phyloP scores from a whole-genome alignment of 2,888 invertebrate genomes.

The Apamea crenata region DNA sequence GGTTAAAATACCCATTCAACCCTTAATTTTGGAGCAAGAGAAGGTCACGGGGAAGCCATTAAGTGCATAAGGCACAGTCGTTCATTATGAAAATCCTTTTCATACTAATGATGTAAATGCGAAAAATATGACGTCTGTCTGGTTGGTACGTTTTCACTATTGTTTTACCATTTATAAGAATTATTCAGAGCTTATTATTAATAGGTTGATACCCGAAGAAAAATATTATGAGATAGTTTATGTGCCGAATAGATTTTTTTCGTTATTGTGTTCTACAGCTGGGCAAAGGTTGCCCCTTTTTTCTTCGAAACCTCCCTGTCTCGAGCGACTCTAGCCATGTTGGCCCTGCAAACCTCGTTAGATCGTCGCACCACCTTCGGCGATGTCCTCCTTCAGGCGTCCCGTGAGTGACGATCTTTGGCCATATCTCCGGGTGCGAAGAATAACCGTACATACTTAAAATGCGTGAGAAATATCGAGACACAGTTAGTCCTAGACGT shows the following conservation, averaged over 20 bases:
- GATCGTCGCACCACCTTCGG: too few relatives aligned
- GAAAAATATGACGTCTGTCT: neutral
- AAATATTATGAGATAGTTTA: too few relatives aligned
- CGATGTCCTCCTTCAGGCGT: too few relatives aligned
- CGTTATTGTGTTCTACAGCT: too few relatives aligned
- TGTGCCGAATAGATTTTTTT: too few relatives aligned
- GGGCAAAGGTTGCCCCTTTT: too few relatives aligned
- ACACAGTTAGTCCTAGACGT: neutral
- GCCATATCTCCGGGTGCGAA: too few relatives aligned
- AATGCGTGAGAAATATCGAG: neutral
- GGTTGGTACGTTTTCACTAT: neutral
- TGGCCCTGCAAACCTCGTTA: too few relatives aligned
- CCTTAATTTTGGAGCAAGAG: slow-evolving; percentile 35
- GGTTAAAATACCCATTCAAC: slow-evolving; percentile 19
- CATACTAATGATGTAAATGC: slow-evolving; percentile 10
- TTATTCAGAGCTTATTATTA: neutral
- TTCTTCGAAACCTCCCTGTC: too few relatives aligned
- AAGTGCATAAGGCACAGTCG: slow-evolving; percentile 25
- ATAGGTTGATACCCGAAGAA: neutral
- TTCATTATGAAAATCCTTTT: slow-evolving; percentile 21
- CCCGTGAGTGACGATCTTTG: too few relatives aligned
- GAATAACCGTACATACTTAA: neutral
- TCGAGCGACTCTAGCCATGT: too few relatives aligned
- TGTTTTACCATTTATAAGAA: neutral
- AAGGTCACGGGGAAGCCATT: slow-evolving; percentile 30